phyloP scores from a whole-genome alignment of 1,140 invertebrate species.

The Drosophila santomea region DNA sequence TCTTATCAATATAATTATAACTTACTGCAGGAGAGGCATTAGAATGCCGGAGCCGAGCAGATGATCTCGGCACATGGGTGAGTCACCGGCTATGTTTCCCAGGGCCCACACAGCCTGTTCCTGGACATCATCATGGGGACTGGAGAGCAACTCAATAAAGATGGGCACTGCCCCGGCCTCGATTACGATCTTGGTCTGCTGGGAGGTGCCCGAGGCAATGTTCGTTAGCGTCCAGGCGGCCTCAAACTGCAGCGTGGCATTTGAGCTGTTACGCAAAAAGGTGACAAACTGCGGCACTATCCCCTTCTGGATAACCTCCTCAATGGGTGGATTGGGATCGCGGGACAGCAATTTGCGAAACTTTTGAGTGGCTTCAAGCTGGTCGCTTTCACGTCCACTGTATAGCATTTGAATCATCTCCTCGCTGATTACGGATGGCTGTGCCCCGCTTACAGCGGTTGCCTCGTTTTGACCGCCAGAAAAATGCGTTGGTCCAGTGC shows the following conservation, averaged over 20 bases:
- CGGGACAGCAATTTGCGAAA: conserved; percentile 97
- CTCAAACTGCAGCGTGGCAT: conserved; percentile 96
- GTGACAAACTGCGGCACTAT: conserved; percentile 98
- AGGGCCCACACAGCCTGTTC: conserved; percentile 99
- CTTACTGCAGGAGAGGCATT: conserved; percentile 94
- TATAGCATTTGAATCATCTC: conserved; percentile 95
- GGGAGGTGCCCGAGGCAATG: conserved; percentile 98
- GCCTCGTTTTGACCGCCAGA: conserved; percentile 10
- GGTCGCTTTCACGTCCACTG: conserved; percentile 91
- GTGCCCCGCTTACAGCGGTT: conserved; percentile 7
- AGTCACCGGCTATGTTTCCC: conserved; percentile 97
- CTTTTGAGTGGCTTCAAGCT: conserved; percentile 96
- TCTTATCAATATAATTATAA: conserved; percentile 37
- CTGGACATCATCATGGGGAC: conserved; percentile 96
- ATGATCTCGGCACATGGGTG: conserved; percentile 95
- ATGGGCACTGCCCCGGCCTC: conserved; percentile 97
- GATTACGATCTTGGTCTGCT: conserved; percentile 96
- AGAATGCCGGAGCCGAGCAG: conserved; percentile 95
- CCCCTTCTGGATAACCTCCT: conserved; percentile 98
- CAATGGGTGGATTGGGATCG: conserved; percentile 99
- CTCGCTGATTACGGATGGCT: conserved; percentile 87
- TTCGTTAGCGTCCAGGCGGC: conserved; percentile 99
- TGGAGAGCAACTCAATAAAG: conserved; percentile 93
- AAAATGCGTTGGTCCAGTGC: conserved; percentile 12
- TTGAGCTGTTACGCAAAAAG: conserved; percentile 93